Evolutionary conservation across 1,140 invertebrate genomes (phyloP).

Genomic region (Portunus trituberculatus): DNA sequence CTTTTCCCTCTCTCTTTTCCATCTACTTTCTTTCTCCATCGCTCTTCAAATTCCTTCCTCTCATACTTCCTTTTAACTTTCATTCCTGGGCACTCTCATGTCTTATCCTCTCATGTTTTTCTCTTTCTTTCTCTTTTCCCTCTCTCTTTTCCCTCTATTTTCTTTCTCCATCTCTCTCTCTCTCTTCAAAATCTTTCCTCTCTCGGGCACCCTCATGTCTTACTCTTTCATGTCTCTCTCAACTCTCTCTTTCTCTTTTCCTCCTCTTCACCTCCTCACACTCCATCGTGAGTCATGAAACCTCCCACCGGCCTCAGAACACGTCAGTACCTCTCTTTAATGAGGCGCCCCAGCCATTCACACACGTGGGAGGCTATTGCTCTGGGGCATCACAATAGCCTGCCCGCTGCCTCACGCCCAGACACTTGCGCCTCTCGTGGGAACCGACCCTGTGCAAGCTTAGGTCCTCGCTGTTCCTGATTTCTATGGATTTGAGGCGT

Average conservation of each 20-base stretch:
- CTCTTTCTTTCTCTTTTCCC: too few species aligned
- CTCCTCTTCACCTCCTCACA: background rate
- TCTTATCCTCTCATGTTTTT: too few species aligned
- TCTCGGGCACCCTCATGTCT: background rate
- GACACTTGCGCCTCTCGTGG: background rate
- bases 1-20: background rate
- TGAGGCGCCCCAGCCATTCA: conserved; percentile 30
- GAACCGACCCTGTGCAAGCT: background rate
- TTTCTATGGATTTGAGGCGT: background rate
- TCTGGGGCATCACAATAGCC: background rate
- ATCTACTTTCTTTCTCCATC: background rate
- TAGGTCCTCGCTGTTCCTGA: background rate
- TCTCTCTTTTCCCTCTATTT: background rate
- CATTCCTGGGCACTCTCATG: background rate
- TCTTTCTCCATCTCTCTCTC: conserved; percentile 1
- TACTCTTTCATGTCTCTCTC: background rate
- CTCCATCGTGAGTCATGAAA: conserved; percentile 36
- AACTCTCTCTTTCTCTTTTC: background rate
- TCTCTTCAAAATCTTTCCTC: background rate
- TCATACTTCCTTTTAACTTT: too few species aligned
- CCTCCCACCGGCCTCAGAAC: background rate
- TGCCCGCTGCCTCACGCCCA: background rate
- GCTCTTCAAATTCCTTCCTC: background rate
- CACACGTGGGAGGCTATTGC: background rate
- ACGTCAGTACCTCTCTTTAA: conserved; percentile 8